Conservation (phyloP, 2,888 invertebrate genomes). For the Drosophila borealis region DNA sequence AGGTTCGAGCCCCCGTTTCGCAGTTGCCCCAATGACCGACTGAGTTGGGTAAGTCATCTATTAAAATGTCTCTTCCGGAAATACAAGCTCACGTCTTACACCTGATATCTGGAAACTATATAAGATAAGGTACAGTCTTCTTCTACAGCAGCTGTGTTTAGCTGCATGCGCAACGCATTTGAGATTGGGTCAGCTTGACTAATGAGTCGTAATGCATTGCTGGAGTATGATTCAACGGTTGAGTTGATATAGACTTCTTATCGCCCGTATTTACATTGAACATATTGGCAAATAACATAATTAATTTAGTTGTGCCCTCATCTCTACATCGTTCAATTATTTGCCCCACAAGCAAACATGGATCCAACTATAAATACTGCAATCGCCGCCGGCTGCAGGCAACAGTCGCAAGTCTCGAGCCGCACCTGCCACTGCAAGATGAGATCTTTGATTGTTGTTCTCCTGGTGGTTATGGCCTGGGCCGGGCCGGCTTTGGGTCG, state of each 20-base stretch:
- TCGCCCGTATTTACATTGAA: slow-evolving; percentile 35
- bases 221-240: not conserved
- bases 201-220: not conserved
- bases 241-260: slow-evolving; percentile 12
- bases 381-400: not conserved
- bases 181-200: not conserved
- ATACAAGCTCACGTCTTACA: too few species aligned
- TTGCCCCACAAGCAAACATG: not conserved
- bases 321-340: not conserved
- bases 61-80: too few species aligned
- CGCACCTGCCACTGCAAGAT: slow-evolving; percentile 18
- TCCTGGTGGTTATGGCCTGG: slow-evolving; percentile 43
- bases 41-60: too few species aligned
- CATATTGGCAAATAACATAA: slow-evolving; percentile 18
- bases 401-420: slow-evolving; percentile 10
- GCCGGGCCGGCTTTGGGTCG: slow-evolving; percentile 49
- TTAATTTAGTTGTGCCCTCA: slow-evolving; percentile 13
- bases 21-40: too few species aligned
- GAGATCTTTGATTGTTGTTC: slow-evolving; percentile 29
- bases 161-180: too few species aligned
- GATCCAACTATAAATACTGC: slow-evolving; percentile 39
- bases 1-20: too few species aligned
- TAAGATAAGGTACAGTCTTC: too few species aligned
- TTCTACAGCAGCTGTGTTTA: too few species aligned
- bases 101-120: too few species aligned